A percentile compares a stretch with the other conserved stretches of the same genome.
Evolutionary conservation across 2,797 vertebrate species (phyloP).

Genomic region (Liasis olivaceus): DNA sequence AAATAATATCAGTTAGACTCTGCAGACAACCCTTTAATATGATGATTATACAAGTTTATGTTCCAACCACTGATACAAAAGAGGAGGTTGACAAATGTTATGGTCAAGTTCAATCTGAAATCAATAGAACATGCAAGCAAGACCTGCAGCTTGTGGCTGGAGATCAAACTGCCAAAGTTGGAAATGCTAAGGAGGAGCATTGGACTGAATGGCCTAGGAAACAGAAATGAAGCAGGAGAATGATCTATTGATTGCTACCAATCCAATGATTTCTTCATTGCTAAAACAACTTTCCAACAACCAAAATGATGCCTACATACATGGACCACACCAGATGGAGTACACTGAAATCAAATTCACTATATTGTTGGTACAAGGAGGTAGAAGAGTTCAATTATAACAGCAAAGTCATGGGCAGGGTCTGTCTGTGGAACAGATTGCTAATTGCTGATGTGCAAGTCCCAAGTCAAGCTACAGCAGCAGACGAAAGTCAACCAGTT

Average conservation of each 20-base stretch:
- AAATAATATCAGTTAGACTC: neutral
- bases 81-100: neutral
- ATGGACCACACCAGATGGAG: neutral
- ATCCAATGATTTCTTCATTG: neutral
- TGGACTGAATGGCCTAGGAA: neutral
- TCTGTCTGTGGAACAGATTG: too few species aligned
- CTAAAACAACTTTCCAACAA: neutral
- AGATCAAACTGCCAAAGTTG: neutral
- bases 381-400: too few species aligned
- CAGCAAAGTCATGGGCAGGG: too few species aligned
- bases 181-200: neutral
- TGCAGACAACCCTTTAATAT: neutral
- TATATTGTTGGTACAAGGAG: too few species aligned
- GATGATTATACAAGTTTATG: neutral
- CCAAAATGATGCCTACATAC: neutral
- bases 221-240: neutral
- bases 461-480: too few species aligned
- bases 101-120: neutral
- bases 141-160: neutral
- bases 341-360: neutral
- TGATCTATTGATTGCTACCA: neutral
- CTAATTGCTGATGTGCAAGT: too few species aligned
- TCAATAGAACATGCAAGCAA: neutral
- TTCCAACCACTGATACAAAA: neutral
- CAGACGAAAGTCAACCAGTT: too few species aligned